Evolutionary conservation across 2,797 vertebrate genomes (phyloP).

Genomic region (Crocodylus rhombifer): DNA sequence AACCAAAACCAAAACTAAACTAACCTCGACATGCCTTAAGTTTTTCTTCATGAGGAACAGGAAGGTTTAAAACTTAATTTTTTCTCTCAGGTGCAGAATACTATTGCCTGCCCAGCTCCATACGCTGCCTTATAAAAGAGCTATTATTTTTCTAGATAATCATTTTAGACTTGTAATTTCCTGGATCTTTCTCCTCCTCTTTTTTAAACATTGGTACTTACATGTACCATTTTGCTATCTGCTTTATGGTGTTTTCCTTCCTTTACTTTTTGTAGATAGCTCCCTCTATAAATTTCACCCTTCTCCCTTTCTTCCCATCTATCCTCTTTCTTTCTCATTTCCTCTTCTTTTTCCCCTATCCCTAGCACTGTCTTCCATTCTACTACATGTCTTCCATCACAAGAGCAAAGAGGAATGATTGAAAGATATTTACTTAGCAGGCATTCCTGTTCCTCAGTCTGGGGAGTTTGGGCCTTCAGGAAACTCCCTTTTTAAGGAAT

Average conservation of each 20-base stretch:
- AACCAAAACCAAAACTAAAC: too few relatives aligned
- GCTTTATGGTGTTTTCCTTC: not conserved
- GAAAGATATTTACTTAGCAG: not conserved
- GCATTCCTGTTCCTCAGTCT: not conserved
- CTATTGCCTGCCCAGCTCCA: not conserved
- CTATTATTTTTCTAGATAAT: not conserved
- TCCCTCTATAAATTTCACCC: not conserved
- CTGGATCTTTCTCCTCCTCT: not conserved
- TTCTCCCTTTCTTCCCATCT: not conserved
- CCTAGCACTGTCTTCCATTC: not conserved
- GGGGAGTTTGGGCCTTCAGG: not conserved
- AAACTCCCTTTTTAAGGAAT: not conserved
- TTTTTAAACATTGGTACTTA: not conserved
- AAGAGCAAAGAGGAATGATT: not conserved
- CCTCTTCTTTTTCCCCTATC: conserved; percentile 26
- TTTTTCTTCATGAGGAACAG: not conserved
- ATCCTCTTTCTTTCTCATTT: not conserved
- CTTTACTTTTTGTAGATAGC: not conserved
- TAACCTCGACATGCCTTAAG: not conserved
- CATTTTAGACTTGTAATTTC: not conserved
- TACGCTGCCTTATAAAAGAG: not conserved
- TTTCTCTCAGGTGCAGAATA: not conserved
- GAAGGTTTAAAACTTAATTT: not conserved
- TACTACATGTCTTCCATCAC: not conserved
- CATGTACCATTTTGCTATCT: not conserved